Conservation (phyloP, 2,113 vertebrate genomes). For the Picathartes gymnocephalus region DNA sequence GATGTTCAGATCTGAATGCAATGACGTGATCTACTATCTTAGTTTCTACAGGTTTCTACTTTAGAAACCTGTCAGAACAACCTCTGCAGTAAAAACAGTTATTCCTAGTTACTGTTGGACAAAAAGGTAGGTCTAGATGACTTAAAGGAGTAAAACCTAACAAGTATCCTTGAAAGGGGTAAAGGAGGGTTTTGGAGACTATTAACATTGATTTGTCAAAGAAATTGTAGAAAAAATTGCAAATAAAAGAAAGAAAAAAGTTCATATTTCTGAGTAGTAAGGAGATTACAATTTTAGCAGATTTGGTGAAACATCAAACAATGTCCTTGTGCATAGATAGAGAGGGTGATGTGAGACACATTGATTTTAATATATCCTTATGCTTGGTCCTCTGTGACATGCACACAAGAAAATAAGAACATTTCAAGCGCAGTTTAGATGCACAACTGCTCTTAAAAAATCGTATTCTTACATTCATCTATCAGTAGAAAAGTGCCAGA, state of each 20-base stretch:
- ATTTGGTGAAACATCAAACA: not conserved
- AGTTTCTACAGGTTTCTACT: not conserved
- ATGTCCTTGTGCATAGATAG: not conserved
- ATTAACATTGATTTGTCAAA: not conserved
- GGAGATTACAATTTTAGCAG: not conserved
- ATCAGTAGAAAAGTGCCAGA: not conserved
- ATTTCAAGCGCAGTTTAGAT: not conserved
- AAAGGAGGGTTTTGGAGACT: not conserved
- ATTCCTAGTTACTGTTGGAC: not conserved
- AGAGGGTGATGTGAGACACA: not conserved
- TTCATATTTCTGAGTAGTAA: not conserved
- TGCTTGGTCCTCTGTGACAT: not conserved
- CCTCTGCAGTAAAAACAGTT: not conserved
- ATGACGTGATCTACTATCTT: fast-evolving
- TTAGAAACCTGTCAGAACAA: not conserved
- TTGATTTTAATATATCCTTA: not conserved
- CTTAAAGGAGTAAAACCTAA: not conserved
- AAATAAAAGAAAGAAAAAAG: not conserved
- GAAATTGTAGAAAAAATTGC: not conserved
- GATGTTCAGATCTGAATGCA: not conserved
- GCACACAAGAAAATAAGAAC: not conserved
- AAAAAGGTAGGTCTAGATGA: not conserved
- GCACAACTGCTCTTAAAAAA: not conserved
- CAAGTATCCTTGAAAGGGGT: not conserved
- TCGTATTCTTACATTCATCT: not conserved